These are phyloP conservation scores for Leucopsar rothschildi DNA, from an alignment of 2,113 vertebrate genomes.

Conservation along the genomic window DNA sequence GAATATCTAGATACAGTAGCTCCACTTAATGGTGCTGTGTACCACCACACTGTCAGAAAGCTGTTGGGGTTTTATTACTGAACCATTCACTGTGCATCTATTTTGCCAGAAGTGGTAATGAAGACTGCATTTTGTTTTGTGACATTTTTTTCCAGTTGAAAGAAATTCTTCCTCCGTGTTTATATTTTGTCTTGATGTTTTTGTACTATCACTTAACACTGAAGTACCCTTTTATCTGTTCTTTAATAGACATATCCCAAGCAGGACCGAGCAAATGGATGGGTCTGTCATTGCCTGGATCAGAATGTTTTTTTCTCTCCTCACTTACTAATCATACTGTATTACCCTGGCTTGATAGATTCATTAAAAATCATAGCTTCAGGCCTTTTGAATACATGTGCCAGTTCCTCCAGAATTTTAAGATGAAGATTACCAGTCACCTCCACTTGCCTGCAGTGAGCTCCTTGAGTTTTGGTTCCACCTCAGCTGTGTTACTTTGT, in stretches of 20 bases:
- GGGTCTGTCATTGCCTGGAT: background rate
- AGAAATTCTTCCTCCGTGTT: background rate
- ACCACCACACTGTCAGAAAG: background rate
- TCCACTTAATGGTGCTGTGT: slow-evolving; percentile 29
- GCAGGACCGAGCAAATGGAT: background rate
- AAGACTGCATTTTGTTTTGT: background rate
- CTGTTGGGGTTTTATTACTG: background rate
- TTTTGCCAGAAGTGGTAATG: background rate
- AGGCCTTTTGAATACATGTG: background rate
- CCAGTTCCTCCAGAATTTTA: background rate
- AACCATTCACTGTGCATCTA: background rate
- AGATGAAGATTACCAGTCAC: background rate
- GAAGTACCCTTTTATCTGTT: background rate
- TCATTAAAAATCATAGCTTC: background rate
- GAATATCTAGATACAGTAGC: background rate
- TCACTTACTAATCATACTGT: background rate
- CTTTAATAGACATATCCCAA: background rate
- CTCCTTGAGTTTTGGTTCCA: background rate
- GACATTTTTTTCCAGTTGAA: background rate
- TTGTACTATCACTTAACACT: background rate
- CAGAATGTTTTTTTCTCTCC: background rate
- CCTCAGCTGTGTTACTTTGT: background rate
- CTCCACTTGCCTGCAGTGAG: background rate
- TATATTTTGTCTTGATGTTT: background rate
- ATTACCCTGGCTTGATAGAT: background rate